phyloP scores from a whole-genome alignment of 2,113 vertebrate species.

The Echinops telfairi region DNA sequence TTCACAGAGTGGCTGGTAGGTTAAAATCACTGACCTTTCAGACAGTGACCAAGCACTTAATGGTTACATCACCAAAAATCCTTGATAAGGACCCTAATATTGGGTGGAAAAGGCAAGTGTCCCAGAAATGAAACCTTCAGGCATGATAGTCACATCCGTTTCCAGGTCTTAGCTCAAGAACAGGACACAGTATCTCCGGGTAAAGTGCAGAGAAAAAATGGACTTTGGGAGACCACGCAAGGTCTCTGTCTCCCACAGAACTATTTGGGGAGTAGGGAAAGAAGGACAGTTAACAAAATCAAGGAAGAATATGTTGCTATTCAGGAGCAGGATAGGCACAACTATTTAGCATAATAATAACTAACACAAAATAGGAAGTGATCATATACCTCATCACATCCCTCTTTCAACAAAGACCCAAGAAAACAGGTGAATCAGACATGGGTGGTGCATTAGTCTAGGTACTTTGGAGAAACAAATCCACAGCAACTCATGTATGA shows the following conservation, averaged over 20 bases:
- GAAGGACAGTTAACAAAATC: background rate
- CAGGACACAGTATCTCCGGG: background rate
- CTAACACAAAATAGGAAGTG: too few species aligned
- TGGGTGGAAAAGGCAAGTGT: background rate
- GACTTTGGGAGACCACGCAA: background rate
- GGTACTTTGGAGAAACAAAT: too few species aligned
- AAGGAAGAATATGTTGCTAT: background rate
- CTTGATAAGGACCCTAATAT: conserved; percentile 17
- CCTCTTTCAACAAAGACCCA: too few species aligned
- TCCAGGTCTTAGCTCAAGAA: background rate
- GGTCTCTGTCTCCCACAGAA: background rate
- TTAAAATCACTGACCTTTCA: background rate
- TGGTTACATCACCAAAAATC: background rate
- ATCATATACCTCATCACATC: too few species aligned
- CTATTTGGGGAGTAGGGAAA: background rate
- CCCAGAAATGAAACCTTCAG: background rate
- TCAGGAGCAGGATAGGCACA: background rate
- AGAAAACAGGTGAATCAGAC: too few species aligned
- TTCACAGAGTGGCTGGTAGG: too few species aligned
- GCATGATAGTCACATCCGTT: background rate
- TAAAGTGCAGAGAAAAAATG: background rate
- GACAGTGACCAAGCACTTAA: background rate
- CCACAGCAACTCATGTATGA: too few species aligned
- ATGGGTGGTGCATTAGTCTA: too few species aligned
- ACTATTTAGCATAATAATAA: background rate